Conservation (phyloP, 2,888 invertebrate species). For the Diaperis boleti region DNA sequence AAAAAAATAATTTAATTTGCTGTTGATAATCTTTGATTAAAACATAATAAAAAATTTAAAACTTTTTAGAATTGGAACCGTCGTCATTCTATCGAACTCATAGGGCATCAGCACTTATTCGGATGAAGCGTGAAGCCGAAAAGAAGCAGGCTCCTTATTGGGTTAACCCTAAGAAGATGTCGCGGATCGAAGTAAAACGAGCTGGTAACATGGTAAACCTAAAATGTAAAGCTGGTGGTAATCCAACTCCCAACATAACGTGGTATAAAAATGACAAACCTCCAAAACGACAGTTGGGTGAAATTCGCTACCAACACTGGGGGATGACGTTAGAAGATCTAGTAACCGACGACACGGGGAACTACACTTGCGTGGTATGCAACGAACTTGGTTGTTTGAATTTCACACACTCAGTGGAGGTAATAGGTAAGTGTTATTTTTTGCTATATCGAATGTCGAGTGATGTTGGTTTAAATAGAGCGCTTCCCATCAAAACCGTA, state of each 20-base stretch:
- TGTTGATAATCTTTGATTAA: no score
- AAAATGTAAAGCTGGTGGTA: conserved; percentile 80
- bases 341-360: conserved; percentile 85
- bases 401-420: conserved; percentile 76
- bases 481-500: conserved; percentile 88
- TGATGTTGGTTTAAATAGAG: conserved; percentile 69
- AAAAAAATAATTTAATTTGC: no score
- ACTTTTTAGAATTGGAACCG: no score
- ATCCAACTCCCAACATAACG: conserved; percentile 85
- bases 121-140: conserved; percentile 38
- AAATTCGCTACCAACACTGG: conserved; percentile 78
- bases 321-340: conserved; percentile 83
- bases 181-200: conserved; percentile 73
- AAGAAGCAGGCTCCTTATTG: conserved; percentile 51
- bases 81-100: no score
- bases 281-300: conserved; percentile 75
- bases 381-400: conserved; percentile 85
- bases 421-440: conserved; percentile 82
- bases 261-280: conserved; percentile 85
- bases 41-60: no score
- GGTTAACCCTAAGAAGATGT: conserved; percentile 65
- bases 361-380: conserved; percentile 89
- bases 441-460: no score
- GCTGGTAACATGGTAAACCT: conserved; percentile 82
- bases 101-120: no score